phyloP scores from a whole-genome alignment of 1,140 invertebrate species.

The Drosophila nikananu region DNA sequence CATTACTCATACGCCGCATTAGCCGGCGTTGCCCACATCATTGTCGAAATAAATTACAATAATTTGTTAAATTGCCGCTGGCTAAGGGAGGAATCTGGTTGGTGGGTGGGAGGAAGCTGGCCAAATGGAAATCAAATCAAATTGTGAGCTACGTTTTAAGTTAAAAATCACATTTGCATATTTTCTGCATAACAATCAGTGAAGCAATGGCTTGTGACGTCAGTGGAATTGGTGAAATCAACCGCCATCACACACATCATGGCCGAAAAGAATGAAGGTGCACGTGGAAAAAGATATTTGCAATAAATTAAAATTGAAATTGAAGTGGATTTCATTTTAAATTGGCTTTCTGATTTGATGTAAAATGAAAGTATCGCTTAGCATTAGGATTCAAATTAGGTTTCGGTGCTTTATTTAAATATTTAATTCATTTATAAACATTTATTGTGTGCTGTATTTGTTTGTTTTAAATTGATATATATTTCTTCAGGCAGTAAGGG shows the following conservation, averaged over 20 bases:
- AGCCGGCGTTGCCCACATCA: constrained; percentile 64
- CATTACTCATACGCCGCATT: constrained; percentile 80
- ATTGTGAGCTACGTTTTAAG: constrained; percentile 56
- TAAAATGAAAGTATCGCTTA: neutral
- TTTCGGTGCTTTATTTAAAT: neutral
- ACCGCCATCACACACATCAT: constrained; percentile 42
- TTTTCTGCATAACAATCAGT: constrained; percentile 80
- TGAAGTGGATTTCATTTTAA: neutral
- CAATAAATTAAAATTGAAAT: neutral
- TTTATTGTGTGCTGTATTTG: neutral
- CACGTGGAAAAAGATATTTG: constrained; percentile 11
- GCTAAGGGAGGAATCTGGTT: neutral
- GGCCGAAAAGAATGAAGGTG: neutral
- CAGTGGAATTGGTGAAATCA: constrained; percentile 33
- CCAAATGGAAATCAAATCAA: constrained; percentile 56
- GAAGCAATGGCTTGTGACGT: constrained; percentile 74
- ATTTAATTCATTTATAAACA: neutral
- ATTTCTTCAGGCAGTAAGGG: neutral
- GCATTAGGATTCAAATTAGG: neutral
- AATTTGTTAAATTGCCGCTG: constrained; percentile 73
- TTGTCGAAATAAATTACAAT: constrained; percentile 79
- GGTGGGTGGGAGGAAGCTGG: neutral
- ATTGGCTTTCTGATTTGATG: neutral
- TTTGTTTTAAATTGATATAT: neutral
- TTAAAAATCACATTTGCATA: constrained; percentile 84